Base-by-base conservation (phyloP, 1,140 invertebrate species). In the Pseudoatta argentina region DNA sequence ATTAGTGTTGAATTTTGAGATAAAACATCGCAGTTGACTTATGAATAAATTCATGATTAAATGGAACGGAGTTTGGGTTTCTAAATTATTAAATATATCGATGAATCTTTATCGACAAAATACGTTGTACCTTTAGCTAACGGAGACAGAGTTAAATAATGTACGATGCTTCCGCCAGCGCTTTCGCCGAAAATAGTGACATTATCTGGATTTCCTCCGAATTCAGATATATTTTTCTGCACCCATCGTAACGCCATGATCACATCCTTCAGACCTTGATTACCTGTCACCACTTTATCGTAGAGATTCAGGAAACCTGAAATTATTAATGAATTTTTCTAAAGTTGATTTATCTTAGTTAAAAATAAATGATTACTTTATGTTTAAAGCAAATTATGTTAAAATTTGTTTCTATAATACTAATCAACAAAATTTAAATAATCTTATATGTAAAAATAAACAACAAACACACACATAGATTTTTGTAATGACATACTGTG, bases 151-250 rank as follows among this genome's bases (percentile, higher is more conserved):
- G 85, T 77, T 16, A 92, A 63, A 21, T 83, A 92, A 85, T 93
- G 92, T 8, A 96, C 95, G 0, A 95, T 94, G 1, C 94, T 95
- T 7, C 92, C 94, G 5, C 96, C 96, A 21, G 96, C 96, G 8
- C 92, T 94, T 92, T 97, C 96, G 0, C 97, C 97, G 86, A 97
- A 97, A 34, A 97, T 91, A 3, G 97, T 97, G 2, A 97, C 95
- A 59, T 96, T 95, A 39, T 96, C 89, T 0, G 96, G 95, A 91
- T 97, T 96, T 0, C 97, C 97, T n/a, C 96, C 96, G 87, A 97
- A 97, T 53, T 91, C 89, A 27, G 94, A 93, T 53, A 97, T 96
- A 92, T 97, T 97, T 71, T 95, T 89, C 83, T 96, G 92, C 0
- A 97, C 94, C 96, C 96, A 97, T 86, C 95, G 91, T 48, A 97